These are phyloP conservation scores for Axea sp. DNA, from an alignment of 2,888 invertebrate species.

Conservation along the genomic window DNA sequence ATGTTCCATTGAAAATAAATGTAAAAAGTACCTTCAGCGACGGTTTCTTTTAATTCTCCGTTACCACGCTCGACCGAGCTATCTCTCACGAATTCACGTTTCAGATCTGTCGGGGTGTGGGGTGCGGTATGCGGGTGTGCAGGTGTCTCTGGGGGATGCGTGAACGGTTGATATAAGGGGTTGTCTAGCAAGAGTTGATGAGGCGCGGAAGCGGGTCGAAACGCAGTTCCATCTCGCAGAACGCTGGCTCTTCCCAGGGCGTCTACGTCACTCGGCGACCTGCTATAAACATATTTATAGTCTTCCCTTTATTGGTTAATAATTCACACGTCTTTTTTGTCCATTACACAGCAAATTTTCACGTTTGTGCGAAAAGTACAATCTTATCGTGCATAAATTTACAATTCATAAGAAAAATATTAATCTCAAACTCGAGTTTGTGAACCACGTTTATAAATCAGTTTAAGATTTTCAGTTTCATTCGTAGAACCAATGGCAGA, in stretches of 20 bases:
- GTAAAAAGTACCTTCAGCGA: conserved; percentile 75
- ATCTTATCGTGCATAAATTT: too few species aligned
- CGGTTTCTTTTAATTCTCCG: conserved; percentile 75
- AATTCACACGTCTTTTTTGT: too few species aligned
- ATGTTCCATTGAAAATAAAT: too few species aligned
- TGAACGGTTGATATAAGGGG: conserved; percentile 73
- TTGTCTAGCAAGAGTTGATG: conserved; percentile 82
- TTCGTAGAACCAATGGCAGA: too few species aligned
- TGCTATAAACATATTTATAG: too few species aligned
- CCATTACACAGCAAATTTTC: too few species aligned
- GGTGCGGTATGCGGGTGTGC: conserved; percentile 74
- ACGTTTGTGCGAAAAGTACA: too few species aligned
- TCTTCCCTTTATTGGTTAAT: too few species aligned
- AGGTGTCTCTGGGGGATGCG: conserved; percentile 73
- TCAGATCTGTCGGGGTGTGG: conserved; percentile 76
- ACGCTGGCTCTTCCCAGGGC: conserved; percentile 83
- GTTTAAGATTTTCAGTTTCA: too few species aligned
- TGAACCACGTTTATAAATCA: too few species aligned
- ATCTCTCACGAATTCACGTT: conserved; percentile 75
- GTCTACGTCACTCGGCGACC: conserved; percentile 76
- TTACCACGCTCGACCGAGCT: conserved; percentile 75
- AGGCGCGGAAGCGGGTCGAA: conserved; percentile 82
- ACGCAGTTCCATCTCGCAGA: conserved; percentile 82
- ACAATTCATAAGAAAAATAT: too few species aligned
- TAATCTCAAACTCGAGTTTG: too few species aligned